These are phyloP conservation scores for Oreamnos americanus DNA, from an alignment of 2,113 vertebrate genomes.

Conservation along the genomic window DNA sequence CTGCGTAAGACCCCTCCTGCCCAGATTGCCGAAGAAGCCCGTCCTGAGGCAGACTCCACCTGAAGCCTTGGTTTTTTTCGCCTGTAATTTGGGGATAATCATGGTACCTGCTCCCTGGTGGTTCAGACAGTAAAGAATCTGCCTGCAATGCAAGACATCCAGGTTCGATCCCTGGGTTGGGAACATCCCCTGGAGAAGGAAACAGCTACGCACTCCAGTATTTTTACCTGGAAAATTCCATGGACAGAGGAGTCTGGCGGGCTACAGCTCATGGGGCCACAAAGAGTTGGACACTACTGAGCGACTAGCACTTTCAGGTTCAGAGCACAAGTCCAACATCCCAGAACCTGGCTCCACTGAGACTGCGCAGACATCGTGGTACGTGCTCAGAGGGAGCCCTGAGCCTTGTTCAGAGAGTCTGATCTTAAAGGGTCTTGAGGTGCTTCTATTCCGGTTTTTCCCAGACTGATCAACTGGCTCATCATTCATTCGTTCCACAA, in stretches of 20 bases:
- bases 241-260: neutral
- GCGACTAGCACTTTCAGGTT: neutral
- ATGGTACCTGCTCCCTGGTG: neutral
- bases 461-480: neutral
- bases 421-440: neutral
- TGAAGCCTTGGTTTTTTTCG: neutral
- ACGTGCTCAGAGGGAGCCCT: neutral
- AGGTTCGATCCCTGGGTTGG: neutral
- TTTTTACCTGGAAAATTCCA: neutral
- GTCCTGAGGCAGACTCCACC: neutral
- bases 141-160: neutral
- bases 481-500: neutral
- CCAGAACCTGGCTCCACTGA: neutral
- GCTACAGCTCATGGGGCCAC: neutral
- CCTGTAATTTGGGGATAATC: neutral
- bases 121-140: neutral
- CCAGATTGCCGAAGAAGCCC: neutral
- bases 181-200: neutral
- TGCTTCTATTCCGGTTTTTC: neutral
- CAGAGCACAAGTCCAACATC: neutral
- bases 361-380: rapidly evolving
- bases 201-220: neutral
- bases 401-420: neutral
- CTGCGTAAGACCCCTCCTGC: neutral
- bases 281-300: neutral